Evolutionary conservation across 2,113 vertebrate species (phyloP), one percentile per base, ranked within the genome.

Genomic region (Carassius gibelio): DNA sequence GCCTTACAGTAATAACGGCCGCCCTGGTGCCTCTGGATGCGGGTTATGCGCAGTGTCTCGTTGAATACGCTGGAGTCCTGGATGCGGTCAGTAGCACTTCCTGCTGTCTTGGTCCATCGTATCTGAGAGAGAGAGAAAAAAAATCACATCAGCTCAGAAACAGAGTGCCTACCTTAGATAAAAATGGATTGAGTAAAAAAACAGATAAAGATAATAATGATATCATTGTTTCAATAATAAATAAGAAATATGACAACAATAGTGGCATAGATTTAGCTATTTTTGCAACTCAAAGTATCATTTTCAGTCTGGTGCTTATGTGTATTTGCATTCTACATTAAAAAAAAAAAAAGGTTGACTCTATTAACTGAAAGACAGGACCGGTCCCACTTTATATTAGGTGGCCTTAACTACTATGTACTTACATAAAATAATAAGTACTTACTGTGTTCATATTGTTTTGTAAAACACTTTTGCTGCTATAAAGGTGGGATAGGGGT

Each of bases 1-100:
- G 97, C 97, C 92, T 98, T 98, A 94, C 98, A 99, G 94, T 99
- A 99, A 90, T 99, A 99, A 48, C 98, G 96, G 64, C 97, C 97
- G 69, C 97, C 98, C 91, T 99, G 97, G 88, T 98, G 96, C 26
- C 98, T 94, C 90, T 95, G 95, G 92, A 99, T 97, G 59, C 94
- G 94, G 71, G 94, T 91, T 45, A 99, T 98, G 93, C 94, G 93
- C 93, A 99, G 91, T 1, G 96, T 98, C 57, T 97, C 97, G 5
- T 97, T 98, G 93, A 95, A 96, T 88, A 96, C 93, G 8, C 95
- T 94, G 0, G 96, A 94, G 75, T 98, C 96, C 62, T 96, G 96
- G 30, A 95, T 96, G 86, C 96, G 94, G 89, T 98, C 97, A 82
- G 96, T 96, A 84, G 95, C 96, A 89, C 96, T 98, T 93, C 97